Percentiles rank a stretch among this genome's conserved stretches.
phyloP scores from a whole-genome alignment of 2,888 invertebrate genomes.

The Lepidochrysops patricia region DNA sequence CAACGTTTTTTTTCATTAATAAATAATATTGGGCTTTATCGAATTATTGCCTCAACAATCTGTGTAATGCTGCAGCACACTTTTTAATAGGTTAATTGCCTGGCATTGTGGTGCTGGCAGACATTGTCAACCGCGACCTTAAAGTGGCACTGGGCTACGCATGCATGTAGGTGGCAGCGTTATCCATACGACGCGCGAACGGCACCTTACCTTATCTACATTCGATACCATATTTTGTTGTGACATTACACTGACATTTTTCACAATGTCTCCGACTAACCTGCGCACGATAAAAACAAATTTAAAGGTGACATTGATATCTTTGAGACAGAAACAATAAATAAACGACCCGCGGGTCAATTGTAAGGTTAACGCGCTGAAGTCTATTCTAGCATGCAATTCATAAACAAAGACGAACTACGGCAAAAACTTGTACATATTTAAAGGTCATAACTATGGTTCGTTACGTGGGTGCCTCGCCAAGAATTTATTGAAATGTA shows the following conservation, averaged over 20 bases:
- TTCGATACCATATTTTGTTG: slow-evolving; percentile 8
- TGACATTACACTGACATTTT: slow-evolving; percentile 11
- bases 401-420: not conserved
- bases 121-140: slow-evolving; percentile 67
- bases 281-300: not conserved
- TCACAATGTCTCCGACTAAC: not conserved
- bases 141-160: slow-evolving; percentile 64
- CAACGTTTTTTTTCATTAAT: not conserved
- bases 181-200: slow-evolving; percentile 38
- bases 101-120: slow-evolving; percentile 71
- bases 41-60: slow-evolving; percentile 57
- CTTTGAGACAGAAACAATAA: not conserved
- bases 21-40: slow-evolving; percentile 32
- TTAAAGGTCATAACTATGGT: not conserved
- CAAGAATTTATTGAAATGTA: not conserved
- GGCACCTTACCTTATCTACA: slow-evolving; percentile 12
- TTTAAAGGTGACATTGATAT: slow-evolving; percentile 12
- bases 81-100: slow-evolving; percentile 71
- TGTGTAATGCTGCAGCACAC: slow-evolving; percentile 49
- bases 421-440: not conserved
- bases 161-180: slow-evolving; percentile 51
- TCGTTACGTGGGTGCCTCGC: not conserved
- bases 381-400: not conserved
- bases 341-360: not conserved
- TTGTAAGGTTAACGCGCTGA: not conserved